Evolutionary conservation across 2,888 invertebrate species (phyloP), one percentile per base, ranked within the genome.

Genomic region (Cyclophora albipunctata): DNA sequence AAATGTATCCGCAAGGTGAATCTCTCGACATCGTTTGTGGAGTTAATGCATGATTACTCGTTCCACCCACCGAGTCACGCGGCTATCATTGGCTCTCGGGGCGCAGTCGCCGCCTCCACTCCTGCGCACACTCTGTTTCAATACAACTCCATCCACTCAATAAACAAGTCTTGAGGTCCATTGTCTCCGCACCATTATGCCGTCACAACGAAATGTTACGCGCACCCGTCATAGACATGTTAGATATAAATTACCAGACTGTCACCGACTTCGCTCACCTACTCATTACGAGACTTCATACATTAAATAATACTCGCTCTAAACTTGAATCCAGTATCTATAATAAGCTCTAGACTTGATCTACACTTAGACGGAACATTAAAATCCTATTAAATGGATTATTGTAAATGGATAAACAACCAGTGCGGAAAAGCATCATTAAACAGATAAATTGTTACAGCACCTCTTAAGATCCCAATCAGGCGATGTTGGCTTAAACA

Each of bases 131-230:
- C 74, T 81, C 79, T 74, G 72, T 78, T 81, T 81, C 78, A 78
- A 80, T 83, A 84, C 83, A 81, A 83, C 85, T 86, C 85, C 83
- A 84, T 84, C 79, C 69, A 75, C 76, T 81, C 78, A 81, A 85
- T 85, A 85, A 86, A 84, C 84, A 83, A 84, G 85, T 82, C 84
- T 83, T 79, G 75, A 79, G 78, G 75, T 78, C 84, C 83, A 85
- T 86, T 86, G 85, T 84, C 80, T 81, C 77, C 67, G 67, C 67
- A 76, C 76, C 75, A 81, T 82, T 81, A 83, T 75, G 71, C 78
- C 78, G 78, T 79, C 80, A 80, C 73, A 71, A 73, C 71, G 72
- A 77, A 72, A 74, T 72, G 73, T 70, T 73, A 70, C 70, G 69
- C 67, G 67, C 64, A 66, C 69, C 75, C 69, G 71, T 81, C 82